These are phyloP conservation scores for Acrobeloides nanus DNA, from an alignment of 2,888 invertebrate species.

Conservation along the genomic window DNA sequence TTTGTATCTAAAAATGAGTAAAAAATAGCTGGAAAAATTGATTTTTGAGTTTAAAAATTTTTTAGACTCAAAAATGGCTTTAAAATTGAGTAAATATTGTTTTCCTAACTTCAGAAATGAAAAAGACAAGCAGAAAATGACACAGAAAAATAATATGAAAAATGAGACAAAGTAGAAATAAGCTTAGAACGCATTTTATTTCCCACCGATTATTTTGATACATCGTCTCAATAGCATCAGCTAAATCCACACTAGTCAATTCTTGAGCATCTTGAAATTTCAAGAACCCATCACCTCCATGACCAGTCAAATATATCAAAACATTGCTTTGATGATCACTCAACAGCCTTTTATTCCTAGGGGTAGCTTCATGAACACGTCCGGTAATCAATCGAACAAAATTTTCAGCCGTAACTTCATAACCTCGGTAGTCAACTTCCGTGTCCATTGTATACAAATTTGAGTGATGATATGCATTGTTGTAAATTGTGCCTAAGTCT, in stretches of 20 bases:
- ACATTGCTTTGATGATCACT: constrained; percentile 96
- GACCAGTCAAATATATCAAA: constrained; percentile 62
- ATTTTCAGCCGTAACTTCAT: constrained; percentile 80
- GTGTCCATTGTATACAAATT: constrained; percentile 99
- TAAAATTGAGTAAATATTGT: no score
- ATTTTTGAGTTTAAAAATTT: no score
- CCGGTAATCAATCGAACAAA: constrained; percentile 92
- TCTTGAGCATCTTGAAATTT: constrained; percentile 99
- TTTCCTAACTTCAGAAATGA: no score
- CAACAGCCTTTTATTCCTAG: constrained; percentile 69
- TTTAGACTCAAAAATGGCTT: no score
- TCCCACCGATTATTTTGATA: constrained; percentile 85
- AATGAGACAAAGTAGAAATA: no score
- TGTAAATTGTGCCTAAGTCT: constrained; percentile 72
- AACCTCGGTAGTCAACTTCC: constrained; percentile 64
- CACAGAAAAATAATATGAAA: no score
- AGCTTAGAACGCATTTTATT: background rate
- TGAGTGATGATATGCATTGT: constrained; percentile 92
- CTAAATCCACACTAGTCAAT: constrained; percentile 92
- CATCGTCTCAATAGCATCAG: constrained; percentile 98
- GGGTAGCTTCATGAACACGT: constrained; percentile 80
- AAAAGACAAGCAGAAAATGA: no score
- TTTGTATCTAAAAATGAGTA: constrained; percentile 68
- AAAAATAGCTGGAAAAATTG: background rate
- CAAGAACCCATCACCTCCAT: constrained; percentile 96